Conservation (phyloP, 2,888 invertebrate genomes). For the Orgyia antiqua region DNA sequence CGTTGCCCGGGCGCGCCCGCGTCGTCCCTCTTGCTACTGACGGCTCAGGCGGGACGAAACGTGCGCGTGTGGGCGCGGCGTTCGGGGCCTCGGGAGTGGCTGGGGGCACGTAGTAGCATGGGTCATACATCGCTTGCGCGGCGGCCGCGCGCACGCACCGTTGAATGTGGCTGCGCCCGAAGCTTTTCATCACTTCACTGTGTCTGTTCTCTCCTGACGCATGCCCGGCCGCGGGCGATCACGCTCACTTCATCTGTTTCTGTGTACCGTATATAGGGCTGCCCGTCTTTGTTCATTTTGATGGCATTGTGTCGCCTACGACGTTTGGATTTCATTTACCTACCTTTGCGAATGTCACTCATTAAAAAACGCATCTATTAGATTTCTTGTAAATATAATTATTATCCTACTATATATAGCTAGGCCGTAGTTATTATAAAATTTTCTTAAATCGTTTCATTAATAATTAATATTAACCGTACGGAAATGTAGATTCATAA, state of each 20-base stretch:
- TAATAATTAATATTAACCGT: no score
- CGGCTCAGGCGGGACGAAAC: constrained; percentile 13
- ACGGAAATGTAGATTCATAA: no score
- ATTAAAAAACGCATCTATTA: constrained; percentile 74
- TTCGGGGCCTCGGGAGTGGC: constrained; percentile 29
- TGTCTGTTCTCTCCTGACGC: constrained; percentile 77
- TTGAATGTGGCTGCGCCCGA: constrained; percentile 78
- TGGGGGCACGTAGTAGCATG: constrained; percentile 71
- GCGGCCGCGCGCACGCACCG: constrained; percentile 75
- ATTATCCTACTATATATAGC: constrained; percentile 42
- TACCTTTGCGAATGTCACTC: constrained; percentile 70
- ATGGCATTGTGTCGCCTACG: constrained; percentile 69
- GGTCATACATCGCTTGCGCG: constrained; percentile 77
- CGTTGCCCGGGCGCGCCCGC: constrained; percentile 12
- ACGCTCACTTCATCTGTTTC: constrained; percentile 77
- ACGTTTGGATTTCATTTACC: constrained; percentile 66
- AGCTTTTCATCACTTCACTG: constrained; percentile 77
- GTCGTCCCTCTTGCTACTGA: constrained; percentile 13
- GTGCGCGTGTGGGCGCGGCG: constrained; percentile 18
- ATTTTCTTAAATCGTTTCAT: constrained; percentile 40
- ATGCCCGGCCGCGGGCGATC: constrained; percentile 75
- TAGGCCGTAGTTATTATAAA: constrained; percentile 59
- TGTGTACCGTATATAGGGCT: constrained; percentile 73
- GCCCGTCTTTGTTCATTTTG: constrained; percentile 69
- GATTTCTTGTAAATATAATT: constrained; percentile 66